phyloP scores from a whole-genome alignment of 1,140 invertebrate species.

The Diploscapter pachys region DNA sequence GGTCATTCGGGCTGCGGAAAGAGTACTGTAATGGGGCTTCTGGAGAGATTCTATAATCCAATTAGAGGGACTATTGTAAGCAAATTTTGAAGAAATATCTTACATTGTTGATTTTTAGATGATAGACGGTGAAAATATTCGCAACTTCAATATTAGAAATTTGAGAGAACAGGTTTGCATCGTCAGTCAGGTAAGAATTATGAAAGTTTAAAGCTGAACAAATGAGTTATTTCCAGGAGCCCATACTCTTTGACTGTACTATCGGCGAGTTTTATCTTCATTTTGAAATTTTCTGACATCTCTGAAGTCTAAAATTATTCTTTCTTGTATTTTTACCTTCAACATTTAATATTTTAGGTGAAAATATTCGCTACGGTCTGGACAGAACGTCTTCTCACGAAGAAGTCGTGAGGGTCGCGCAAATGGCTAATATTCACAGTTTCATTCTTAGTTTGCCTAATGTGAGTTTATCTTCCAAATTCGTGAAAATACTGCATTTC shows the following conservation, averaged over 20 bases:
- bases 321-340: background rate
- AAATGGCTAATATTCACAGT: conserved; percentile 58
- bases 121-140: conserved; percentile 48
- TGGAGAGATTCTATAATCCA: conserved; percentile 72
- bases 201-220: background rate
- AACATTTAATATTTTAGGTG: conserved; percentile 53
- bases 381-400: conserved; percentile 59
- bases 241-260: conserved; percentile 59
- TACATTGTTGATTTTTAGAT: conserved; percentile 32
- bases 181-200: conserved; percentile 43
- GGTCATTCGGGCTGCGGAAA: conserved; percentile 69
- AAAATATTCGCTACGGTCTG: conserved; percentile 47
- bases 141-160: conserved; percentile 51
- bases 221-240: conserved; percentile 58
- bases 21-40: conserved; percentile 78
- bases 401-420: conserved; percentile 61
- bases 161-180: conserved; percentile 60
- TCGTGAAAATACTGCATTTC: background rate
- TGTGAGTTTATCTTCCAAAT: conserved; percentile 60
- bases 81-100: conserved; percentile 15
- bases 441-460: conserved; percentile 56
- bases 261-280: conserved; percentile 65
- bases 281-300: conserved; percentile 30
- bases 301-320: background rate
- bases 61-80: conserved; percentile 49